Percentiles rank a stretch among this genome's conserved stretches.
phyloP scores from a whole-genome alignment of 2,797 vertebrate genomes.

The Numenius phaeopus region DNA sequence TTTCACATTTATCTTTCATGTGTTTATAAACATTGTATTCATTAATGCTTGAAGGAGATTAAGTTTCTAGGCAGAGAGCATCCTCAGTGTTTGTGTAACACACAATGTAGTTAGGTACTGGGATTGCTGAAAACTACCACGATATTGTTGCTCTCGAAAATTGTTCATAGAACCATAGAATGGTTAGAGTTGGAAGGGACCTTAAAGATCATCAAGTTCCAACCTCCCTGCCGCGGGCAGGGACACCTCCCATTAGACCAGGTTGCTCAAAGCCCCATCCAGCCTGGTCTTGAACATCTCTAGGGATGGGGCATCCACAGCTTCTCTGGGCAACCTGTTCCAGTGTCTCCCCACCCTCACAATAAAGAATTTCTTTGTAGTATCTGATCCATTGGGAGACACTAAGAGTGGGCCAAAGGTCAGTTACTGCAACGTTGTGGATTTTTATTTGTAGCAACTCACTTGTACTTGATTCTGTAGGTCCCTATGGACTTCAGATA shows the following conservation, averaged over 20 bases:
- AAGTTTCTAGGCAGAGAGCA: background rate
- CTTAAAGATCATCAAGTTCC: no score
- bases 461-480: background rate
- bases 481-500: background rate
- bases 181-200: no score
- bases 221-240: no score
- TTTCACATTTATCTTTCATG: slow-evolving; percentile 2
- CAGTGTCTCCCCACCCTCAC: no score
- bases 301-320: no score
- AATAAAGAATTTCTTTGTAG: no score
- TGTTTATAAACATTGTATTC: slow-evolving; percentile 15
- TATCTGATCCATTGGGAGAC: background rate
- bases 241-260: no score
- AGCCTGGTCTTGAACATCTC: no score
- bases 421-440: accelerated
- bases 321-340: no score
- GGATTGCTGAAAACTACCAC: background rate
- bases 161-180: background rate
- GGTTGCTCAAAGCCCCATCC: no score
- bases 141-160: background rate
- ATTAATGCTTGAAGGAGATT: background rate
- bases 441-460: background rate
- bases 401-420: background rate
- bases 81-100: background rate
- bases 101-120: background rate